Conservation (phyloP, 2,797 vertebrate species). For the Xiphophorus birchmanni region DNA sequence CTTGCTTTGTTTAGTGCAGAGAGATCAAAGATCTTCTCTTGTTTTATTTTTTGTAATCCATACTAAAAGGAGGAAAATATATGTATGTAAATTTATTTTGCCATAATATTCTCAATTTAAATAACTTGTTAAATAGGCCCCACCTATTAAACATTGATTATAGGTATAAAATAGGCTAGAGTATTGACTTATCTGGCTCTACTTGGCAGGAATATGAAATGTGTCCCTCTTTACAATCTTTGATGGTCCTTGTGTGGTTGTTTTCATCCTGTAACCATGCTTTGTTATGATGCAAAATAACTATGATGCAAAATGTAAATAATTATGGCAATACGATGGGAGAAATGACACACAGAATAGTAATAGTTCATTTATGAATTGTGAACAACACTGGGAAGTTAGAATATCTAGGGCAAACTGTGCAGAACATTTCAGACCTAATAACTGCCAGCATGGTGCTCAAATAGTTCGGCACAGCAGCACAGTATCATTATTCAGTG, state of each 20-base stretch:
- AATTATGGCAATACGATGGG: not conserved
- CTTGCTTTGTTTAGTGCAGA: not conserved
- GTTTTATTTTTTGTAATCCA: not conserved
- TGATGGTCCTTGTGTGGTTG: slow-evolving; percentile 3
- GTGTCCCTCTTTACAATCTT: not conserved
- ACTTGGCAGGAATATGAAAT: not conserved
- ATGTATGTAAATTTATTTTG: not conserved
- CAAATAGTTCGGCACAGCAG: slow-evolving; percentile 16
- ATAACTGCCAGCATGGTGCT: slow-evolving; percentile 22
- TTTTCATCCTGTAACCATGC: not conserved
- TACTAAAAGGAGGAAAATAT: not conserved
- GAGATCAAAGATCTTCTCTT: not conserved
- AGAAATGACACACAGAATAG: not conserved
- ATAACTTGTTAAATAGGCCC: not conserved
- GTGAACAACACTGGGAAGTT: slow-evolving; percentile 6
- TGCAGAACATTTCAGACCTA: slow-evolving; percentile 3
- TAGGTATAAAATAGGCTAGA: not conserved
- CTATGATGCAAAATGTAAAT: slow-evolving; percentile 4
- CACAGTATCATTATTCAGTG: slow-evolving; percentile 27
- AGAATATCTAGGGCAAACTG: slow-evolving; percentile 15
- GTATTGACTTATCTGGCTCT: not conserved
- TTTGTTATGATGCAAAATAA: too few relatives aligned
- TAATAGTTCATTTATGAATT: slow-evolving; percentile 5
- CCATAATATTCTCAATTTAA: not conserved
- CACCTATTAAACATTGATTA: not conserved